Conservation (phyloP, 2,888 invertebrate species). For the Chrysotoxum bicinctum region DNA sequence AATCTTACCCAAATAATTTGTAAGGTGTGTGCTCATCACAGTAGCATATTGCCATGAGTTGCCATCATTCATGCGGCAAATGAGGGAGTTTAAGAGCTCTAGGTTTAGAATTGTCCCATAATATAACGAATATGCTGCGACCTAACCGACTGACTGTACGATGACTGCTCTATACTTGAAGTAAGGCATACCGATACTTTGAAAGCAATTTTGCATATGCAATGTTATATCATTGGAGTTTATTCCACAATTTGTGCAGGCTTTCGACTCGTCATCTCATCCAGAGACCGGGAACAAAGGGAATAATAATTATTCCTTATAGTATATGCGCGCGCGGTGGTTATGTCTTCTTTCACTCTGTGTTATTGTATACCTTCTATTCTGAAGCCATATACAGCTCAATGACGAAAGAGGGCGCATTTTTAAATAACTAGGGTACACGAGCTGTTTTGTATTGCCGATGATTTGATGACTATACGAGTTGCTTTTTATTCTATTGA, state of each 20-base stretch:
- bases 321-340: constrained; percentile 17
- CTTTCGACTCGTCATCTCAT: constrained; percentile 6
- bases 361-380: constrained; percentile 29
- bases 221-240: constrained; percentile 21
- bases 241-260: constrained; percentile 16
- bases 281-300: constrained; percentile 53
- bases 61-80: constrained; percentile 34
- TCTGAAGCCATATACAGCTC: neutral
- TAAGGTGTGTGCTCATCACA: neutral
- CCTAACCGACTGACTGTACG: neutral
- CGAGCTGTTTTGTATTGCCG: constrained; percentile 14
- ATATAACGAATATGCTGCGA: constrained; percentile 1
- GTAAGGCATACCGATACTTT: constrained; percentile 57
- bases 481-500: constrained; percentile 20
- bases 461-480: constrained; percentile 26
- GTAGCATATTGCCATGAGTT: constrained; percentile 19
- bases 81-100: constrained; percentile 17
- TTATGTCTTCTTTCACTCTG: constrained; percentile 39
- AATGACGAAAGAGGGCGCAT: constrained; percentile 39
- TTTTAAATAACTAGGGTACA: constrained; percentile 31
- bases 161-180: neutral
- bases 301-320: constrained; percentile 54
- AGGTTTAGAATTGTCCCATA: constrained; percentile 16
- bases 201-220: constrained; percentile 55
- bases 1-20: neutral